Evolutionary conservation across 2,797 vertebrate species (phyloP), one percentile per base, ranked within the genome.

Genomic region (Decapterus maruadsi): DNA sequence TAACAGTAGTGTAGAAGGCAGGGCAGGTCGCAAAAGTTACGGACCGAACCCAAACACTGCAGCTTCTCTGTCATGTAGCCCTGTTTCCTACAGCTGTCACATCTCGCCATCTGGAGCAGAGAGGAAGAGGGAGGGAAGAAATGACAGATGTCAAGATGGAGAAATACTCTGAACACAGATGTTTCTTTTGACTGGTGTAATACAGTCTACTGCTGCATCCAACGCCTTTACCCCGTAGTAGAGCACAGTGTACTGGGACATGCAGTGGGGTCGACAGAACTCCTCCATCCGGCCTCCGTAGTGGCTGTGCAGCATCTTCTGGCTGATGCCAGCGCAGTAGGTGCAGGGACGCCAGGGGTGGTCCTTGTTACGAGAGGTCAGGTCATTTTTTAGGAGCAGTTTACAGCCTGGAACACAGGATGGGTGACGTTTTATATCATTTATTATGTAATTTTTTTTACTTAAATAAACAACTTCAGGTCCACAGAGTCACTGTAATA

Each of bases 241-340:
- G 73, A 99, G 94, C 67, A 98, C 97, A 0, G 97, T 98, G 86
- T 96, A 98, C 83, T 97, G 97, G 53, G 98, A 99, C 98, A 99
- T 98, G 95, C 98, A 99, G 40, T 98, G 96, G 40, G 98, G 96
- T 67, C 94, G 95, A 84, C 98, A 99, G 90, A 99, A 99, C 76
- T 99, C 97, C 91, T 99, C 97, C 59, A 96, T 91, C 69, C 95
- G 97, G 20, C 97, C 97, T 57, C 95, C 97, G 68, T 99, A 97
- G 85, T 96, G 96, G 88, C 96, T 98, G 88, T 97, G 96, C 78
- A 99, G 90, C 94, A 96, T 92, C 88, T 96, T 97, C 71, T 96
- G 95, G 77, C 95, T 93, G 57, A 97, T 88, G 75, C 97, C 95
- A 82, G 93, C 94, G 95, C 98, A 99, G 92, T 98, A 98, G 76